A percentile compares a stretch with the other conserved stretches of the same genome.
phyloP scores from a whole-genome alignment of 2,888 invertebrate species.

The Mimachlamys varia region DNA sequence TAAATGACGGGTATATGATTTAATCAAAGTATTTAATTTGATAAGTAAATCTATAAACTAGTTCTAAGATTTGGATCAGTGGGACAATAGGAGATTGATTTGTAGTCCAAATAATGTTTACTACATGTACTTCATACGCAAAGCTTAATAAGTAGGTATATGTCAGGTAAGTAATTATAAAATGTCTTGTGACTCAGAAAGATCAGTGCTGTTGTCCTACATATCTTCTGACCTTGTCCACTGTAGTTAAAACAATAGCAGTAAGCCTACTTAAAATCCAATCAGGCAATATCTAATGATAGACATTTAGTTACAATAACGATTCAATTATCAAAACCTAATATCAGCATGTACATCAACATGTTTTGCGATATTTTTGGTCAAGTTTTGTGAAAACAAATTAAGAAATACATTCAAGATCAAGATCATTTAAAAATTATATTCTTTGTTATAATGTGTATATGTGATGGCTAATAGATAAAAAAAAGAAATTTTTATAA shows the following conservation, averaged over 20 bases:
- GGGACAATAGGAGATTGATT: background rate
- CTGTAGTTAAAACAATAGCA: background rate
- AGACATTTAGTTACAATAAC: background rate
- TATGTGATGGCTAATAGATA: too few species aligned
- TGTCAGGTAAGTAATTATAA: background rate
- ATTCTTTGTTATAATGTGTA: too few species aligned
- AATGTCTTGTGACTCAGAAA: background rate
- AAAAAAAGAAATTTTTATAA: too few species aligned
- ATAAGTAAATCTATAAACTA: background rate
- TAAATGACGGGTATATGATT: background rate
- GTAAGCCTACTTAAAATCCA: background rate
- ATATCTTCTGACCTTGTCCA: background rate
- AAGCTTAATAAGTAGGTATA: background rate
- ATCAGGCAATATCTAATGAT: background rate
- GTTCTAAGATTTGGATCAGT: conserved; percentile 12
- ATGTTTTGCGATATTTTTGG: background rate
- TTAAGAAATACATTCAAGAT: too few species aligned
- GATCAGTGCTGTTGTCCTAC: background rate
- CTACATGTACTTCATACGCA: background rate
- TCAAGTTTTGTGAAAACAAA: too few species aligned
- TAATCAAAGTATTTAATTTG: background rate
- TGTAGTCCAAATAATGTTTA: conserved; percentile 10
- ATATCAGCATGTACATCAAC: background rate
- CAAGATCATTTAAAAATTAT: too few species aligned
- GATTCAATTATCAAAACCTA: background rate